Conservation (phyloP, 35 echinoderm and acorn worm genomes). For the Ophioderma brevispina region DNA sequence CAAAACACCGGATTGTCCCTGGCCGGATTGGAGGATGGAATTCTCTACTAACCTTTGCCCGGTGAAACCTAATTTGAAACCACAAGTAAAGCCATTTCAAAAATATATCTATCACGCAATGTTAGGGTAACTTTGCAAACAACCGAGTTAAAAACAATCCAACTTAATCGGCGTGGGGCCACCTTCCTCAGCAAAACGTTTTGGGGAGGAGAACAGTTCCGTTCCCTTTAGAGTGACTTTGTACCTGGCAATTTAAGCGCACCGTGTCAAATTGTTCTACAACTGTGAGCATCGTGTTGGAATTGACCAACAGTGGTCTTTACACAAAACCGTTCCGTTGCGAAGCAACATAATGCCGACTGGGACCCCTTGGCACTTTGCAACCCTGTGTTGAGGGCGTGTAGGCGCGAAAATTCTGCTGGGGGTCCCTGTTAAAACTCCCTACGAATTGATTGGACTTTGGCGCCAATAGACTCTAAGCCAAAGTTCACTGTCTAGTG, state of each 20-base stretch:
- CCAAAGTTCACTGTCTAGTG: neutral
- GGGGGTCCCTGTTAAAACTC: too few relatives aligned
- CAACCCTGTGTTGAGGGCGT: neutral
- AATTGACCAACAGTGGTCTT: neutral
- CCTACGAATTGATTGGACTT: neutral
- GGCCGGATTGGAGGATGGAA: neutral
- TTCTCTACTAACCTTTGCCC: neutral
- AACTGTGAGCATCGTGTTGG: neutral
- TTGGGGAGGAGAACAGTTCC: neutral
- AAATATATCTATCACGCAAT: neutral
- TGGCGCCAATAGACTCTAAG: neutral
- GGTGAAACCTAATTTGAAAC: neutral
- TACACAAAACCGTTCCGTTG: neutral
- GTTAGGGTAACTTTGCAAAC: constrained; percentile 1
- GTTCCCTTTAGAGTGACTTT: too few relatives aligned
- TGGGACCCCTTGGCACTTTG: neutral
- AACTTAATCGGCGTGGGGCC: constrained; percentile 21
- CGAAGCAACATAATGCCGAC: neutral
- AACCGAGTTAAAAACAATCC: neutral
- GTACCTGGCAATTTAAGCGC: too few relatives aligned
- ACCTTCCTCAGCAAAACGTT: too few relatives aligned
- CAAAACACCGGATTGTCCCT: neutral
- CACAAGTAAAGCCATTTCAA: neutral
- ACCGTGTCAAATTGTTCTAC: neutral
- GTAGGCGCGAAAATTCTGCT: neutral